Base-by-base conservation (phyloP, 2,888 invertebrate genomes). In the Sclerodermus sp. region DNA sequence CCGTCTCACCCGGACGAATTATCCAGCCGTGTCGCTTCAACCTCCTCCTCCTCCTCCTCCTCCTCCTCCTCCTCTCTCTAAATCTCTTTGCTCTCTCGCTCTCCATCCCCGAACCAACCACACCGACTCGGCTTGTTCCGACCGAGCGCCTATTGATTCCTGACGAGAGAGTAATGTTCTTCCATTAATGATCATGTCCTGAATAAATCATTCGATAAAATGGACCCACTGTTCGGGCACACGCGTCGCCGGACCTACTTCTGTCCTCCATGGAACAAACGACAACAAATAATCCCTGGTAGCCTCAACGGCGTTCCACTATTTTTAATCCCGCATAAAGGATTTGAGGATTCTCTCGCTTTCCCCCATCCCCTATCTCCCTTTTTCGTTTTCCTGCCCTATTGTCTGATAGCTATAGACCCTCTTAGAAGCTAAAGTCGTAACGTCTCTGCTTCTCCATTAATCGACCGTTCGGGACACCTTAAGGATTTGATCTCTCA, bases 121-220 rank as follows among this genome's bases (percentile, higher is more conserved):
- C 41, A 42, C 42, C 52, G 49, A 49, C 53, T n/a, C 51, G 53
- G 49, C 54, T 57, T 57, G 52, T 55, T 55, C 55, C 60, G 47
- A 49, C 47, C 53, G 51, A 46, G 52, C 63, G 61, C 60, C 70
- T 72, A 75, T 76, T 74, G 74, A 74, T 76, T 74, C 70, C 64
- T 68, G 64, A 68, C 70, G 66, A 68, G 71, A 70, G 70, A 71
- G 68, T 73, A 73, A 76, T 74, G 73, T 68, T 70, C 66, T 58
- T 67, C 71, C 72, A 73, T 74, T 75, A 74, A 73, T 74, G 73
- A 73, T 75, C 67, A 66, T 64, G 66, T 66, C 64, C 65, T 71
- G 69, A 74, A 76, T 76, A 71, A 74, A 74, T 76, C 73, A 75
- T 74, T 75, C 68, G 67, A 69, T 67, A 75, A 74, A 76, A 74